Evolutionary conservation across 92 coral and sea anemone genomes (phyloP).

Genomic region (Micromussa lordhowensis): DNA sequence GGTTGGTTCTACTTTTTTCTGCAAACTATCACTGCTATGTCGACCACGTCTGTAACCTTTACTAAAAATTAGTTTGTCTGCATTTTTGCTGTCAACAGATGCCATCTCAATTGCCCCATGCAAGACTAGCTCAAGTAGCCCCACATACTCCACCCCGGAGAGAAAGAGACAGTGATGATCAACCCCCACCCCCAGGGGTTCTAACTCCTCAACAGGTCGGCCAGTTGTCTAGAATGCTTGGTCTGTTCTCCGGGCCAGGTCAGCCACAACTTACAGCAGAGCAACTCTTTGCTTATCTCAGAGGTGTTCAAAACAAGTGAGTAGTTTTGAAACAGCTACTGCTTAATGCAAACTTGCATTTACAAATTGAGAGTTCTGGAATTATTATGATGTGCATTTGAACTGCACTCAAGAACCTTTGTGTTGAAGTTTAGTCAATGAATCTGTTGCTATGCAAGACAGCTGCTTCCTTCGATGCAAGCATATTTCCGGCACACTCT

Average conservation of each 20-base stretch:
- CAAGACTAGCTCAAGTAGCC: constrained; percentile 44
- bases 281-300: constrained; percentile 68
- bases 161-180: constrained; percentile 69
- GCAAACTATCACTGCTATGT: no score
- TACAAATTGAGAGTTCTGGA: no score
- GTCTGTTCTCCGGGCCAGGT: constrained; percentile 64
- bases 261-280: constrained; percentile 68
- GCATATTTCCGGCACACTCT: no score
- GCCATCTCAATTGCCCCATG: constrained; percentile 17
- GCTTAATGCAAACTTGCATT: no score
- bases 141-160: constrained; percentile 87
- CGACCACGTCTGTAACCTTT: neutral
- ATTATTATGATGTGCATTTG: no score
- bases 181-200: constrained; percentile 56
- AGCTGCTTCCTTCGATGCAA: no score
- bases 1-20: no score
- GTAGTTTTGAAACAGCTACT: neutral
- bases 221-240: constrained; percentile 72
- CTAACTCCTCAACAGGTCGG: constrained; percentile 81
- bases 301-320: constrained; percentile 64
- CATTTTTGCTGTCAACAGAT: neutral
- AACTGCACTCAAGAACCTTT: no score
- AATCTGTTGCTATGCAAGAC: no score
- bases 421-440: no score
- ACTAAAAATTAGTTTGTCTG: neutral